Evolutionary conservation across 2,113 vertebrate genomes (phyloP).

Genomic region (Nyctibius bracteatus): DNA sequence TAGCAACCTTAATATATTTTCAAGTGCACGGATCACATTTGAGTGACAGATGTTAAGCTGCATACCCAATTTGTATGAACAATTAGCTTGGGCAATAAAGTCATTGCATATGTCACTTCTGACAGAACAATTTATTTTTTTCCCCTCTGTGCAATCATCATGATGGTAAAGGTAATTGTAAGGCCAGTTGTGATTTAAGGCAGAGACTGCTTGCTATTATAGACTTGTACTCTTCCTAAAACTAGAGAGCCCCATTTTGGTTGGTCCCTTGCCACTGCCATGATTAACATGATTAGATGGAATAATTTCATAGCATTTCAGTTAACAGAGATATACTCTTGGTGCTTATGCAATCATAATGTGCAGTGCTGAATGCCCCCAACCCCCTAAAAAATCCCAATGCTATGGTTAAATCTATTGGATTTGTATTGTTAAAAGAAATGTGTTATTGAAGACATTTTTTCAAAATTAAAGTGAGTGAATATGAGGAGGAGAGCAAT

Average conservation of each 20-base stretch:
- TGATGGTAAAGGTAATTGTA: background rate
- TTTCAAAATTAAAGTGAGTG: background rate
- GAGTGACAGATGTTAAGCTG: background rate
- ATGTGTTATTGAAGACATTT: background rate
- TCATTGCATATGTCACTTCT: background rate
- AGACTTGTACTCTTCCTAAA: background rate
- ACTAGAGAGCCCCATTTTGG: background rate
- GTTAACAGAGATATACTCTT: background rate
- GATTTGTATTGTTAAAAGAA: background rate
- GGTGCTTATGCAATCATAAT: background rate
- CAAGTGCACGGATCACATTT: background rate
- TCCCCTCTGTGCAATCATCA: background rate
- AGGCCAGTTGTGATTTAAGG: background rate
- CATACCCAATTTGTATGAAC: background rate
- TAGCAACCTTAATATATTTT: background rate
- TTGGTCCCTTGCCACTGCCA: background rate
- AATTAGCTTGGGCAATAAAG: background rate
- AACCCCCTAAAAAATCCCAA: fast-evolving
- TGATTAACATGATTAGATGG: background rate
- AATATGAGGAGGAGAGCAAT: background rate
- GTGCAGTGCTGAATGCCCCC: background rate
- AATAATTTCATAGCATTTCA: background rate
- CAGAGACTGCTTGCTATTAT: background rate
- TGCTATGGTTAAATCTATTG: background rate
- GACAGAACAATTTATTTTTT: background rate